Percentiles rank a stretch among this genome's conserved stretches.
phyloP scores from a whole-genome alignment of 2,113 vertebrate species.

The Festucalex cinctus region DNA sequence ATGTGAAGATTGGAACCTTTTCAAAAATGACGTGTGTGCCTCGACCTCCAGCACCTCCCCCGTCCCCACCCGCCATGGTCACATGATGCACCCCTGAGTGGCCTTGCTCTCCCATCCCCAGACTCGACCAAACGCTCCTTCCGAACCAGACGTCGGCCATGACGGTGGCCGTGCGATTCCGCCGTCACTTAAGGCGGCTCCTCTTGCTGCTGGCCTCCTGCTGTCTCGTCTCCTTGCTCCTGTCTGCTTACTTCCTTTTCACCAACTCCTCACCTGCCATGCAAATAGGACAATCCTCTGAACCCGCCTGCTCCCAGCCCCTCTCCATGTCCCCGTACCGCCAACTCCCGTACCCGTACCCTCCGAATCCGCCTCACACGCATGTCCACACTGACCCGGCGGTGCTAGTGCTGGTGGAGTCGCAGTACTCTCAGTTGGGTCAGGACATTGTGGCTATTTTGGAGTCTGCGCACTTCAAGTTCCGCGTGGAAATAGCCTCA shows the following conservation, averaged over 20 bases:
- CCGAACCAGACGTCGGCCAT: conserved; percentile 67
- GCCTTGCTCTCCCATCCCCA: conserved; percentile 18
- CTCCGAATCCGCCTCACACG: conserved; percentile 80
- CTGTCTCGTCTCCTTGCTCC: conserved; percentile 85
- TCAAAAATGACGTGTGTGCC: conserved; percentile 53
- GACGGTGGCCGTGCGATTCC: conserved; percentile 87
- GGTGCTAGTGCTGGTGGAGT: conserved; percentile 91
- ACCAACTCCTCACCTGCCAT: conserved; percentile 86
- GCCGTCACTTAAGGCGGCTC: conserved; percentile 85
- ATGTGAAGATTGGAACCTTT: conserved; percentile 29
- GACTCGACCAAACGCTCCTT: conserved; percentile 4
- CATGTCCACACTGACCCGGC: conserved; percentile 83
- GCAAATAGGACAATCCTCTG: conserved; percentile 78
- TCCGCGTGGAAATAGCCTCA: conserved; percentile 91
- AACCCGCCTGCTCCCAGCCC: conserved; percentile 77
- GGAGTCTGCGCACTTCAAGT: conserved; percentile 89
- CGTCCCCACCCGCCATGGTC: conserved; percentile 87
- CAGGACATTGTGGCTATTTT: conserved; percentile 93
- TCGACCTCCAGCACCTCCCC: conserved; percentile 43
- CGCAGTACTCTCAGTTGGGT: conserved; percentile 95
- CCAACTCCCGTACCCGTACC: conserved; percentile 73
- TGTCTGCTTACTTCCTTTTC: conserved; percentile 94
- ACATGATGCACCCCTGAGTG: conserved; percentile 80
- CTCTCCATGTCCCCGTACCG: conserved; percentile 80
- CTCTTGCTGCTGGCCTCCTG: conserved; percentile 86